Percentiles rank a stretch among this genome's conserved stretches.
Evolutionary conservation across 2,888 invertebrate genomes (phyloP).

Genomic region (Timema podura): DNA sequence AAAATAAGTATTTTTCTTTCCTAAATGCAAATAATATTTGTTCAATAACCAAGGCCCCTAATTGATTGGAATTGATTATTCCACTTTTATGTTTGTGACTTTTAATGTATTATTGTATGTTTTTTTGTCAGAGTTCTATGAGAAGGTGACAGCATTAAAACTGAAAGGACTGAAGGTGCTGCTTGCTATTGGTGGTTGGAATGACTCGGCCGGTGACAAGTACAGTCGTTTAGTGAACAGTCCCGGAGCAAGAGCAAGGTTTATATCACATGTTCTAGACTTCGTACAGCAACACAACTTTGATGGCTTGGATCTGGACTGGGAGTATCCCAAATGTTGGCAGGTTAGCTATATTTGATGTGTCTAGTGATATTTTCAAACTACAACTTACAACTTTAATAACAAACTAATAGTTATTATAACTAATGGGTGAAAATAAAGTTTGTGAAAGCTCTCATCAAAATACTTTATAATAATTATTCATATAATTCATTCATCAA

Average conservation of each 20-base stretch:
- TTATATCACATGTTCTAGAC: slow-evolving; percentile 68
- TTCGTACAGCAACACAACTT: slow-evolving; percentile 78
- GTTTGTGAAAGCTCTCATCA: too few relatives aligned
- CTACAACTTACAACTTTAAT: too few relatives aligned
- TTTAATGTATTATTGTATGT: too few relatives aligned
- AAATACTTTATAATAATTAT: too few relatives aligned
- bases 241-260: slow-evolving; percentile 63
- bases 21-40: too few relatives aligned
- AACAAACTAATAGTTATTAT: too few relatives aligned
- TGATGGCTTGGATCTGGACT: slow-evolving; percentile 88
- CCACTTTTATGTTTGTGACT: too few relatives aligned
- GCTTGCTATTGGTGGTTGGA: slow-evolving; percentile 92
- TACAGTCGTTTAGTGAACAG: slow-evolving; percentile 79
- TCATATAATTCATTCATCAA: too few relatives aligned
- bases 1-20: too few relatives aligned
- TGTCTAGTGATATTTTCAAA: slow-evolving; percentile 42
- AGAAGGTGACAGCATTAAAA: slow-evolving; percentile 72
- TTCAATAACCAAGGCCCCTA: too few relatives aligned
- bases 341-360: slow-evolving; percentile 49
- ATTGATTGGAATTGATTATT: too few relatives aligned
- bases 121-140: slow-evolving; percentile 70
- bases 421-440: too few relatives aligned
- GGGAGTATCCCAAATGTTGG: slow-evolving; percentile 94
- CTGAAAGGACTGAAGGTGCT: slow-evolving; percentile 72
- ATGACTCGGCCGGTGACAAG: slow-evolving; percentile 86